Evolutionary conservation across 2,797 vertebrate species (phyloP).

Genomic region (Luscinia luscinia): DNA sequence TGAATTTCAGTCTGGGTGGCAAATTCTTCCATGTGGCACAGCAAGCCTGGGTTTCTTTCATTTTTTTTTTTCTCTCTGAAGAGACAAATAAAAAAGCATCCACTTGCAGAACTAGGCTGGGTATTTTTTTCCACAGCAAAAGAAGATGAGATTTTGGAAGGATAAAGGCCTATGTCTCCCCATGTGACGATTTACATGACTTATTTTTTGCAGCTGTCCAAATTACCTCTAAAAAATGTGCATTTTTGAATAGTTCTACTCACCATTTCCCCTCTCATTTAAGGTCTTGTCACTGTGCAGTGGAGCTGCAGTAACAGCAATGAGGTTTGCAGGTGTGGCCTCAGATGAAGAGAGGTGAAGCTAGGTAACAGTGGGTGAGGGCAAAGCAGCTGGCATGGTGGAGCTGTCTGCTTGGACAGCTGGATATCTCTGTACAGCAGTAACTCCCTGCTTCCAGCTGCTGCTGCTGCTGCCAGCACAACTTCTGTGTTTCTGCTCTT

Average conservation of each 20-base stretch:
- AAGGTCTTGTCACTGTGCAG: background rate
- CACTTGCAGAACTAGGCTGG: background rate
- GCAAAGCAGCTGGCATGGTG: background rate
- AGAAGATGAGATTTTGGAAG: background rate
- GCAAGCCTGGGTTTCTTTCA: background rate
- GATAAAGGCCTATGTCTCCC: background rate
- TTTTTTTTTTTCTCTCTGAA: background rate
- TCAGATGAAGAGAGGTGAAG: background rate
- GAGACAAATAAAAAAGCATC: background rate
- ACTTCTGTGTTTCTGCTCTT: background rate
- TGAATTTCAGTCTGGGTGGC: background rate
- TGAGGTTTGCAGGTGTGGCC: background rate
- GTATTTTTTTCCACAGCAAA: background rate
- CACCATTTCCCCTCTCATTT: background rate
- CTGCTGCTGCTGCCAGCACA: slow-evolving; percentile 4
- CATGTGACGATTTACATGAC: background rate
- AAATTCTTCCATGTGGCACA: background rate
- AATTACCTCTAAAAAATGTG: background rate
- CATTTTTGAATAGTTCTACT: background rate
- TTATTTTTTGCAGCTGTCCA: slow-evolving; percentile 16
- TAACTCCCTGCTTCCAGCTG: background rate
- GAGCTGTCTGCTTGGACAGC: background rate
- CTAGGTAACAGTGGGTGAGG: background rate
- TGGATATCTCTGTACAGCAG: background rate
- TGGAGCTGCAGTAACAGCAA: background rate